Conservation (phyloP, 37 sponge, comb jelly and placozoan species). For the Spongilla lacustris region DNA sequence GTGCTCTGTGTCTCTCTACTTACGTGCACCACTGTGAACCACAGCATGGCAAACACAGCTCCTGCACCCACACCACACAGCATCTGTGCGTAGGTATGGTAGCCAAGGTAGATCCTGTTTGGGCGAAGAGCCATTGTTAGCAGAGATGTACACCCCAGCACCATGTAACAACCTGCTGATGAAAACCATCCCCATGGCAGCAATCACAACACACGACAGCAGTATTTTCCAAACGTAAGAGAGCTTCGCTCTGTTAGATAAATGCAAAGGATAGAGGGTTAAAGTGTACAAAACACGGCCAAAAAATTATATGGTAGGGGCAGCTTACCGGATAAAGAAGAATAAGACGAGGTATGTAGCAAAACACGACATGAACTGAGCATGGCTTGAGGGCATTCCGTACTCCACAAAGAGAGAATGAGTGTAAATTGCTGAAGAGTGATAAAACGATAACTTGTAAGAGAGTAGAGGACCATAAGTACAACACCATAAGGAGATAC, state of each 20-base stretch:
- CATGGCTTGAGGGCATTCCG: constrained; percentile 96
- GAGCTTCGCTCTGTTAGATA: not conserved
- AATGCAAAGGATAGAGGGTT: not conserved
- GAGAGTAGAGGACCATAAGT: too few species aligned
- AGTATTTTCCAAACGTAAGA: constrained; percentile 40
- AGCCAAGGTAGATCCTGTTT: constrained; percentile 69
- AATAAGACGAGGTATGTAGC: constrained; percentile 82
- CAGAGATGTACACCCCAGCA: not conserved
- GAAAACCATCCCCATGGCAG: not conserved
- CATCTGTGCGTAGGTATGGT: constrained; percentile 67
- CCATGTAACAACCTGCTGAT: constrained; percentile 37
- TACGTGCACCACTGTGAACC: constrained; percentile 81
- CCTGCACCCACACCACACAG: constrained; percentile 55
- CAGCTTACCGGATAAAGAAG: constrained; percentile 60
- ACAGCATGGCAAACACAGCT: constrained; percentile 21
- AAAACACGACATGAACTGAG: constrained; percentile 95
- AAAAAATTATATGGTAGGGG: not conserved
- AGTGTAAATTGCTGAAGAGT: constrained; percentile 17
- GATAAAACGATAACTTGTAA: too few species aligned
- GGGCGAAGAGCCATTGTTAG: not conserved
- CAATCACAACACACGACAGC: not conserved
- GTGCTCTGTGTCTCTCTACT: not conserved
- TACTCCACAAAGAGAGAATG: constrained; percentile 72
- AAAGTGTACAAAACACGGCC: too few species aligned
- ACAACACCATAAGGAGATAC: too few species aligned